Percentiles rank a stretch among this genome's conserved stretches.
These are phyloP conservation scores for Protobothrops flavoviridis DNA, from an alignment of 2,113 vertebrate genomes.

Conservation along the genomic window DNA sequence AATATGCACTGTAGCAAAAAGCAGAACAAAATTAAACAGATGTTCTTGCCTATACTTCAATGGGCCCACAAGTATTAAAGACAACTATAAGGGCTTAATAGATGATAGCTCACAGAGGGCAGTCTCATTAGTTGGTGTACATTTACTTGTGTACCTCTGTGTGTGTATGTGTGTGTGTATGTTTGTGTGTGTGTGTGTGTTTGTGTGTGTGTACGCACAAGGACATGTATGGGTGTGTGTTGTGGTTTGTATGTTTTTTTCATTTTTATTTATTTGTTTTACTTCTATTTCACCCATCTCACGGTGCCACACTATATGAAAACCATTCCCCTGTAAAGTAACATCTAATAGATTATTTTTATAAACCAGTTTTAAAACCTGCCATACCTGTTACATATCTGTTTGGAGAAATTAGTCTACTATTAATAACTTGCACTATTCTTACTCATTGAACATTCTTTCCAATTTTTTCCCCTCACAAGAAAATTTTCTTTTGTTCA, in stretches of 20 bases:
- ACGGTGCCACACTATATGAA: background rate
- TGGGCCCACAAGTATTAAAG: conserved; percentile 14
- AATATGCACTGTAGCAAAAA: conserved; percentile 27
- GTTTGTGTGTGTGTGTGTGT: background rate
- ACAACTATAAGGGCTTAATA: conserved; percentile 9
- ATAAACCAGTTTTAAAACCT: background rate
- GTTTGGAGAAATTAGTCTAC: background rate
- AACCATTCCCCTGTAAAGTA: background rate
- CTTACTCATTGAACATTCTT: background rate
- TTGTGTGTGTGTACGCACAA: background rate
- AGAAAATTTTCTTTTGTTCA: background rate
- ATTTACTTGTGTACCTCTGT: background rate
- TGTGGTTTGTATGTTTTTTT: background rate
- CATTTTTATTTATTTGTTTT: background rate
- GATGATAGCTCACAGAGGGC: background rate
- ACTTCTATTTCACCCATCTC: background rate
- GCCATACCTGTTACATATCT: background rate
- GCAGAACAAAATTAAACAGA: conserved; percentile 33
- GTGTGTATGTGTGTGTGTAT: background rate
- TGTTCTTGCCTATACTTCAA: conserved; percentile 26
- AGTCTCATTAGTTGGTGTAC: background rate
- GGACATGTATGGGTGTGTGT: background rate
- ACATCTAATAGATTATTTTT: background rate
- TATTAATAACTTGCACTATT: background rate
- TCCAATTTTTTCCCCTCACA: background rate